Evolutionary conservation across 2,888 invertebrate species (phyloP), one percentile per base, ranked within the genome.

Genomic region (Chalcis sispes): DNA sequence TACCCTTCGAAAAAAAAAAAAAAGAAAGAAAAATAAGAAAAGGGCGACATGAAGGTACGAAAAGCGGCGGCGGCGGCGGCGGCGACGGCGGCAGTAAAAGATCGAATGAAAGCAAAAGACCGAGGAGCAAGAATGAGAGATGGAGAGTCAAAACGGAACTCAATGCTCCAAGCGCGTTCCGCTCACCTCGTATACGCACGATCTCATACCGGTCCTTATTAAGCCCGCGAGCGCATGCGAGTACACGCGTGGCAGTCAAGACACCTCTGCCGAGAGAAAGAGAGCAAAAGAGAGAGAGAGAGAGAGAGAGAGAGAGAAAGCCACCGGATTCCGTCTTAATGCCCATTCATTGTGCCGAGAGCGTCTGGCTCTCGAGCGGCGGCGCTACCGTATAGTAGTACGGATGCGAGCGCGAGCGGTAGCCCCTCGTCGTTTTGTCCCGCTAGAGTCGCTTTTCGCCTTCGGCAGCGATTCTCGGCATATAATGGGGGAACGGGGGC

Each of bases 171-270:
- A 10, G 42, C 42, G 13, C 15, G 13, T 42, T 42, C 4, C 42
- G 8, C 42, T 42, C 42, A 13, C 15, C n/a, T n/a, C n/a, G n/a
- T n/a, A n/a, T n/a, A n/a, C n/a, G n/a, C n/a, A n/a, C 36, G 23
- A 36, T n/a, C 29, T n/a, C 10, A 40, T 71, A 64, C 46, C 54
- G 58, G 48, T 50, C 61, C 74, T 69, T 62, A 67, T 70, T 76
- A 72, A 76, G 72, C 62, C 62, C 72, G 65, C 36, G 48, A 48
- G 52, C 46, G 61, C 48, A 56, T 75, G 70, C 75, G 56, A 36
- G 36, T 50, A 20, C 74, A 74, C 74, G 67, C 36, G 56, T 40
- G n/a, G 65, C 13, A n/a, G 25, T 36, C 5, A 4, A 36, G 10
- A 36, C n/a, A n/a, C n/a, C n/a, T n/a, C n/a, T n/a, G n/a, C 36